Evolutionary conservation across 2,113 vertebrate species (phyloP).

Genomic region (Eurypyga helias): DNA sequence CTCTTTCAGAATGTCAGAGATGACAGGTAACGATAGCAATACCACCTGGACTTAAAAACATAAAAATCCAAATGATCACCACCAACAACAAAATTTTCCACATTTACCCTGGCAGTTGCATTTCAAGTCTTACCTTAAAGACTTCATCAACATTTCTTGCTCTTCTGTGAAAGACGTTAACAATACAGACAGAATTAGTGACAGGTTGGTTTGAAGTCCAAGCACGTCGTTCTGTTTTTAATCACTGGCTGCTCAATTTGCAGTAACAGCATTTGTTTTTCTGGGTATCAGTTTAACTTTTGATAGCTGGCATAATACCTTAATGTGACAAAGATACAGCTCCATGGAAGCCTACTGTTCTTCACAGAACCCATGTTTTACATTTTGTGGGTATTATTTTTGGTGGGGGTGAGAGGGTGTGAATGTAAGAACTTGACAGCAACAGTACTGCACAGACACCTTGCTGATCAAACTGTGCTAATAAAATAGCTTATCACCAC

Average conservation of each 20-base stretch:
- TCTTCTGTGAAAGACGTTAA: constrained; percentile 14
- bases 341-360: background rate
- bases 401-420: no score
- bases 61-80: background rate
- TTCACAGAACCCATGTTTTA: background rate
- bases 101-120: background rate
- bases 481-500: background rate
- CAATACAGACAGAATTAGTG: constrained; percentile 2
- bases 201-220: background rate
- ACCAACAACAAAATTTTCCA: background rate
- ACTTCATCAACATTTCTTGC: constrained; percentile 20
- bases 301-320: background rate
- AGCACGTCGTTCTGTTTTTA: background rate
- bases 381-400: background rate
- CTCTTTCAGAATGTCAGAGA: background rate
- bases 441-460: background rate
- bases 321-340: background rate
- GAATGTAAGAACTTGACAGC: background rate
- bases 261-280: background rate
- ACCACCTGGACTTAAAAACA: background rate
- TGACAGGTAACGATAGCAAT: background rate
- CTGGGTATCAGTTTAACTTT: background rate
- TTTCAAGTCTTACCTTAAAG: constrained; percentile 54
- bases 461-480: background rate
- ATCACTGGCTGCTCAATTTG: background rate